A percentile compares a stretch with the other conserved stretches of the same genome.
phyloP scores from a whole-genome alignment of 2,113 vertebrate genomes.

The Hassar affinis region DNA sequence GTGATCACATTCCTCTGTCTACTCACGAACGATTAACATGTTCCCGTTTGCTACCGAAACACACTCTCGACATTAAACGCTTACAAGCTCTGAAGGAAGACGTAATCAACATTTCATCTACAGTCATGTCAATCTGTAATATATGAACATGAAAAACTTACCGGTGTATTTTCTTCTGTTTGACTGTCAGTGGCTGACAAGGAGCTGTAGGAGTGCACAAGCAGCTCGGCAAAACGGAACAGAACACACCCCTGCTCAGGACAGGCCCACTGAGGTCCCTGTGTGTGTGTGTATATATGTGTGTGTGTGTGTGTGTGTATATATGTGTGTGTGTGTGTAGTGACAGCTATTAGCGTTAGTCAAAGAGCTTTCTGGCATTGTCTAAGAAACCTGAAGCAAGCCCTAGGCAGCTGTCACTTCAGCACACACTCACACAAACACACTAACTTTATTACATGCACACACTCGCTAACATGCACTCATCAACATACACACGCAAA shows the following conservation, averaged over 20 bases:
- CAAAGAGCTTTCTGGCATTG: not conserved
- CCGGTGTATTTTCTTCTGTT: slow-evolving; percentile 25
- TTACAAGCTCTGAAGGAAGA: not conserved
- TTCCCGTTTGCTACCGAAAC: not conserved
- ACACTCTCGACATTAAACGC: not conserved
- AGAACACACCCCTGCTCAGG: slow-evolving; percentile 46
- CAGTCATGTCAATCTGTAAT: too few species aligned
- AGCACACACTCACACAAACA: not conserved
- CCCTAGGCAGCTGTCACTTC: not conserved
- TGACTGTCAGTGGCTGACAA: slow-evolving; percentile 16
- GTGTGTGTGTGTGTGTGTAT: slow-evolving; percentile 30
- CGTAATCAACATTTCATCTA: not conserved
- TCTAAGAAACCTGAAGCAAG: not conserved
- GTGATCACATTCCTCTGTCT: slow-evolving; percentile 42
- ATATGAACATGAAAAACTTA: slow-evolving; percentile 12
- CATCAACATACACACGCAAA: too few species aligned
- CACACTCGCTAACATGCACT: not conserved
- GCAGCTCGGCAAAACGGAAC: not conserved
- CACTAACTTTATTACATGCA: not conserved
- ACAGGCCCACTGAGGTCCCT: slow-evolving; percentile 33
- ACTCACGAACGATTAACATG: not conserved
- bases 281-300: not conserved
- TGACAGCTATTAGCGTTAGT: not conserved
- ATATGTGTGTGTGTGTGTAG: not conserved
- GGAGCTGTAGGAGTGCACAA: slow-evolving; percentile 22